Conservation (phyloP, 30 jellyfish, hydroid and myxozoan genomes). For the Euphysa ruthae region DNA sequence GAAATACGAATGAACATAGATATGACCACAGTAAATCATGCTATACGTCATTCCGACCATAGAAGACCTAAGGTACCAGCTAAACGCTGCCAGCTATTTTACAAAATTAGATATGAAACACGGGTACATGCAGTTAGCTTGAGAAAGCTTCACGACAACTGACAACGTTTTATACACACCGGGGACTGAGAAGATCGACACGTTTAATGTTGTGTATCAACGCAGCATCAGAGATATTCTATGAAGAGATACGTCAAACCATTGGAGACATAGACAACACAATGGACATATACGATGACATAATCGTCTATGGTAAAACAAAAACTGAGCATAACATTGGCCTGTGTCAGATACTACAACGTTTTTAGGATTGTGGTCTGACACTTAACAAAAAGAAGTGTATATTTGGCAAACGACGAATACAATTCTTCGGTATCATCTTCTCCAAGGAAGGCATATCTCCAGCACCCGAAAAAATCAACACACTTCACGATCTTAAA, state of each 20-base stretch:
- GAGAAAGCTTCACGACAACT: constrained; percentile 30
- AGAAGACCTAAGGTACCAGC: constrained; percentile 28
- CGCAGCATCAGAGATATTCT: constrained; percentile 44
- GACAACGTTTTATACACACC: constrained; percentile 39
- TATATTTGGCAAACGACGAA: background rate
- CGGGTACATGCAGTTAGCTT: constrained; percentile 48
- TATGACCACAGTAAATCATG: constrained; percentile 48
- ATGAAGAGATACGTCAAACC: constrained; percentile 23
- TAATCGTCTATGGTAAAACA: constrained; percentile 20
- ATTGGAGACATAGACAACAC: constrained; percentile 5
- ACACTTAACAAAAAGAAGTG: background rate
- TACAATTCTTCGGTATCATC: constrained; percentile 4
- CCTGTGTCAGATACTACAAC: constrained; percentile 8
- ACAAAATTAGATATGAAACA: constrained; percentile 39
- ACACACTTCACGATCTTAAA: background rate
- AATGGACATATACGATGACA: constrained; percentile 39
- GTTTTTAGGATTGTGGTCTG: constrained; percentile 10
- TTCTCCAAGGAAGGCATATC: background rate
- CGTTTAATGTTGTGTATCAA: constrained; percentile 44
- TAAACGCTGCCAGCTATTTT: constrained; percentile 32
- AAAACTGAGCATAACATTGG: constrained; percentile 29
- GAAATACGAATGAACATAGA: constrained; percentile 35
- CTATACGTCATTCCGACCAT: constrained; percentile 34
- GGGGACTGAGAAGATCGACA: constrained; percentile 39
- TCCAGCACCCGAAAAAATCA: background rate